These are phyloP conservation scores for Malacosoma neustria DNA, from an alignment of 2,888 invertebrate species.

Conservation along the genomic window DNA sequence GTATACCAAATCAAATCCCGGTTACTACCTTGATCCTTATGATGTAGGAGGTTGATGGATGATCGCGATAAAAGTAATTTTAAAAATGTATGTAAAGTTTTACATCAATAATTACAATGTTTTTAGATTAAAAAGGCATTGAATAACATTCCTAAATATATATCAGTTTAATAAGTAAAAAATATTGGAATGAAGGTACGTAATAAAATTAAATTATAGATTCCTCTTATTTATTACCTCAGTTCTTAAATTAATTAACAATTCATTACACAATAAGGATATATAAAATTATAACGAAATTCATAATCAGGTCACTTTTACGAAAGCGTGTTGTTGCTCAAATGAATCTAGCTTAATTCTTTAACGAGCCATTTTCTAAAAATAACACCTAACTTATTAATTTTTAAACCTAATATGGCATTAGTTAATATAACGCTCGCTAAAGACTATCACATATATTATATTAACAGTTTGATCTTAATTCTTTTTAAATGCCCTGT, in stretches of 20 bases:
- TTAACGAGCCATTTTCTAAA: conserved; percentile 1
- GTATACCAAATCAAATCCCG: no score
- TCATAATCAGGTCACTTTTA: conserved; percentile 40
- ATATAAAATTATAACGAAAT: conserved; percentile 33
- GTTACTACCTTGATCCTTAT: no score
- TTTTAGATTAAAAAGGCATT: no score
- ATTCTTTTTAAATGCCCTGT: no score
- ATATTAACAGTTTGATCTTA: no score
- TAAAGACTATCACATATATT: neutral
- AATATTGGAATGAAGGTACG: no score
- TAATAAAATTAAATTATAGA: conserved; percentile 25
- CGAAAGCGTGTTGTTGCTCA: conserved; percentile 18
- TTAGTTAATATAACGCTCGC: neutral
- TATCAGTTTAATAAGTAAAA: no score
- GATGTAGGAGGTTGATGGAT: no score
- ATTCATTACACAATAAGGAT: conserved; percentile 30
- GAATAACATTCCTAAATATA: no score
- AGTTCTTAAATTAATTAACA: conserved; percentile 52
- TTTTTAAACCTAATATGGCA: conserved; percentile 8
- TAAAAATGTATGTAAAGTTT: no score
- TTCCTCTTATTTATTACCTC: conserved; percentile 70
- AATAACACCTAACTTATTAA: neutral
- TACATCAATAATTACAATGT: no score
- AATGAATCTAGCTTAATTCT: conserved; percentile 24
- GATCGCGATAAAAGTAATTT: no score